Evolutionary conservation across 2,797 vertebrate species (phyloP).

Genomic region (Hemitrygon akajei): DNA sequence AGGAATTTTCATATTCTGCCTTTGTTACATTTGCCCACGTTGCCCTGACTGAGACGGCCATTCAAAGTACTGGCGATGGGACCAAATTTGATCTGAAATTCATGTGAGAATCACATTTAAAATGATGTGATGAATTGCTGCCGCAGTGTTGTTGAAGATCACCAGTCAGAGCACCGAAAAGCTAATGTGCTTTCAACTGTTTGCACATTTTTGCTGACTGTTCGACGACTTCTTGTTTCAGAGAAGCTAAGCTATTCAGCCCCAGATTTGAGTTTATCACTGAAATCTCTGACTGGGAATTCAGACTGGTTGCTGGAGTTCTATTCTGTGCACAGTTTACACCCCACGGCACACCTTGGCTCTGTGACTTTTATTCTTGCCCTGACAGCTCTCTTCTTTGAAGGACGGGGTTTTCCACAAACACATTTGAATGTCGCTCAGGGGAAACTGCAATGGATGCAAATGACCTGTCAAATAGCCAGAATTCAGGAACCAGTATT

Average conservation of each 20-base stretch:
- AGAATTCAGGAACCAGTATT: conserved; percentile 17
- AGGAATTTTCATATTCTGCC: not conserved
- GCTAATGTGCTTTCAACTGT: no score
- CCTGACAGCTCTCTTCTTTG: not conserved
- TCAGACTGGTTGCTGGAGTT: not conserved
- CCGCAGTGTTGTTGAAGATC: not conserved
- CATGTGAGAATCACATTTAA: not conserved
- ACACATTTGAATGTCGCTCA: not conserved
- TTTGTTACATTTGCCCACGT: not conserved
- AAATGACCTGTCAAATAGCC: not conserved
- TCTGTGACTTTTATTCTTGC: not conserved
- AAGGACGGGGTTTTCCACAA: not conserved
- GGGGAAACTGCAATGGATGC: not conserved
- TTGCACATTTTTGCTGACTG: not conserved
- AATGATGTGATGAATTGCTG: not conserved
- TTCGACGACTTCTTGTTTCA: not conserved
- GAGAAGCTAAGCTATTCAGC: not conserved
- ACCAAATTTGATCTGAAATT: not conserved
- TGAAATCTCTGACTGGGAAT: not conserved
- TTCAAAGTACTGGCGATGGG: not conserved
- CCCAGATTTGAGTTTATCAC: not conserved
- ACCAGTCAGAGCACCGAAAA: not conserved
- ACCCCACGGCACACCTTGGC: not conserved
- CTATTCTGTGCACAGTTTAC: not conserved
- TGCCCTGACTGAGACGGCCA: not conserved